Evolutionary conservation across 2,888 invertebrate species (phyloP), one percentile per base, ranked within the genome.

Genomic region (Lithophane ornitopus): DNA sequence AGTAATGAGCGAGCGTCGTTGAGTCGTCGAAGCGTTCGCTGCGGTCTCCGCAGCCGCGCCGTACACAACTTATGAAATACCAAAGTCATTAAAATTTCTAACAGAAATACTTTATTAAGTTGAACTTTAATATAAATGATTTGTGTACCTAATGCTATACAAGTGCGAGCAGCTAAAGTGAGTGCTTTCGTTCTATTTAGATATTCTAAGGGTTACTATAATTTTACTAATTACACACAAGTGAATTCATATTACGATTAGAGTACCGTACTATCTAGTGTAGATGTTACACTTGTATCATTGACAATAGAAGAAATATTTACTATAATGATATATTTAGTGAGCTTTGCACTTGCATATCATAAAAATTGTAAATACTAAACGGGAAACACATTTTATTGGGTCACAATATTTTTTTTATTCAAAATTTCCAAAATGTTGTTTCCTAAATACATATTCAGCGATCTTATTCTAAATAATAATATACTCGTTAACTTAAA

Each of bases 331-430:
- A 80, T 80, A 81, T 91, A 92, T 95, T 95, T 96, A 96, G 96
- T 95, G 96, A 96, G 96, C 96, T 96, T 96, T 96, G 96, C 96
- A 96, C 95, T 96, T 96, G 96, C 96, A 96, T 96, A 96, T 96
- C 96, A 96, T 95, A 93, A 88, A 89, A 91, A 90, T 88, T 96
- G 96, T 95, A 96, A 95, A 96, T 96, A 95, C 90, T 89, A 86
- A 91, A 92, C 89, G 88, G 88, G 89, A 89, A 91, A 90, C 90
- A 92, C 90, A 87, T 91, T 91, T 92, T 90, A 92, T 84, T 90
- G 86, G 87, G 91, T 89, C 89, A 85, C 78, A 71, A 70, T 82
- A 75, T 72, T 81, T 77, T 82, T 80, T 78, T 80, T 61, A 80
- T 67, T 74, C 63, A 52, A 70, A 71, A 73, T 80, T 82, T 79